Evolutionary conservation across 2,797 vertebrate species (phyloP).

Genomic region (Arvicola amphibius): DNA sequence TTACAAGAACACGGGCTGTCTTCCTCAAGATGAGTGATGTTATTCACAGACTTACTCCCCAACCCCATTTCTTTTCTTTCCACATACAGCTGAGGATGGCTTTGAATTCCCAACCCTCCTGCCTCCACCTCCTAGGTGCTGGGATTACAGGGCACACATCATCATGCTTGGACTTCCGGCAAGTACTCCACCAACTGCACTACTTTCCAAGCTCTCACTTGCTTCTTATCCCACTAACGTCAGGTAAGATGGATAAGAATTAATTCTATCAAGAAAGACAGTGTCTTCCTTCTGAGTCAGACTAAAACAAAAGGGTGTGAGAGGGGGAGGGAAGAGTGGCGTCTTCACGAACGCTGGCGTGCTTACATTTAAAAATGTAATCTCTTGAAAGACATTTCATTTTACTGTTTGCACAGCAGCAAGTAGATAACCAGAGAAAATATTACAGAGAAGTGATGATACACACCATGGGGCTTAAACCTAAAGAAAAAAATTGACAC

Average conservation of each 20-base stretch:
- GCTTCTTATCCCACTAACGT: constrained; percentile 49
- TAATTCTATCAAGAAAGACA: constrained; percentile 4
- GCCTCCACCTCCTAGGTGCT: not conserved
- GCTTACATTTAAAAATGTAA: constrained; percentile 24
- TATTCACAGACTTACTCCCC: not conserved
- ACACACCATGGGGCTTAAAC: not conserved
- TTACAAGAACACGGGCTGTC: not conserved
- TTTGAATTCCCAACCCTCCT: not conserved
- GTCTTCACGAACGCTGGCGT: not conserved
- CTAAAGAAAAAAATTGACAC: constrained; percentile 39
- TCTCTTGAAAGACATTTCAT: constrained; percentile 26
- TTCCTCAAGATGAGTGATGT: constrained; percentile 27
- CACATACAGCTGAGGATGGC: not conserved
- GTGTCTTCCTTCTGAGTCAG: constrained; percentile 66
- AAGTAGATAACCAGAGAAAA: not conserved
- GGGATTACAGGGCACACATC: not conserved
- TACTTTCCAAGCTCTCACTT: not conserved
- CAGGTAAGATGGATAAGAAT: constrained; percentile 33
- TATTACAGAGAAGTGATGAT: not conserved
- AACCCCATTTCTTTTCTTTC: not conserved
- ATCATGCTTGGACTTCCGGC: not conserved
- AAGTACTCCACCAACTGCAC: not conserved
- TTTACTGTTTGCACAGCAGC: constrained; percentile 12
- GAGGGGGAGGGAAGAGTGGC: constrained; percentile 28
- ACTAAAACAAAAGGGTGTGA: constrained; percentile 41